Base-by-base conservation (phyloP, 2,888 invertebrate species). In the Norana najaformis region DNA sequence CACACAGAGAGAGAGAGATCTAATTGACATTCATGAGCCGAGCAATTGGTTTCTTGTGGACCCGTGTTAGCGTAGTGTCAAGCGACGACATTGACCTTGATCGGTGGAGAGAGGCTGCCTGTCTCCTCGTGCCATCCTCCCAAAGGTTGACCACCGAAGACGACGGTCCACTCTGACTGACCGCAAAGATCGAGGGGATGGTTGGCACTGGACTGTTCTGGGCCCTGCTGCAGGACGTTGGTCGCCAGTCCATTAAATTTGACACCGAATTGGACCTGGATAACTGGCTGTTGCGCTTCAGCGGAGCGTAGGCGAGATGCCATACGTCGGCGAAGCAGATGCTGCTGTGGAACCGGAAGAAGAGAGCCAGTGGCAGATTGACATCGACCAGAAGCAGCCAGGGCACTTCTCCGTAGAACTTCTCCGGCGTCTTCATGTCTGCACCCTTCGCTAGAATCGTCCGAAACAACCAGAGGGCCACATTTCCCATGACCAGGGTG, bases 341-440 rank as follows among this genome's bases (percentile, higher is more conserved):
- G 39, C 94, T 94, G 18, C 94, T 94, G 92, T 94, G 94, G 92
- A 95, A 95, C 53, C 94, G 93, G 93, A 93, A 94, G 92, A 94
- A 94, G 89, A 95, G 96, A 20, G 96, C 95, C 18, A 96, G 95
- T 0, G 96, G 96, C 83, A 96, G 94, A 37, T 96, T 96, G 41
- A 96, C 95, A 90, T 96, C 95, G 0, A 96, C 96, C 89, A 96
- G 95, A 47, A 96, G 95, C 39, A 96, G 96, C 96, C 96, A 96
- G 0, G 96, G 95, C 16, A 96, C 94, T 36, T 96, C 95, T 0
- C 96, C 96, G 93, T 96, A 96, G 94, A 96, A 96, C 16, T 88
- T 83, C 20, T 82, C 88, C 36, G 89, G 90, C 20, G 88, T 89
- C n/a, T 47, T 85, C 69, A 92, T 34, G 1, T 90, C 91, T 18